Evolutionary conservation across 2,888 invertebrate genomes (phyloP), one percentile per base, ranked within the genome.

Genomic region (Drosophila nr. perissopoda): DNA sequence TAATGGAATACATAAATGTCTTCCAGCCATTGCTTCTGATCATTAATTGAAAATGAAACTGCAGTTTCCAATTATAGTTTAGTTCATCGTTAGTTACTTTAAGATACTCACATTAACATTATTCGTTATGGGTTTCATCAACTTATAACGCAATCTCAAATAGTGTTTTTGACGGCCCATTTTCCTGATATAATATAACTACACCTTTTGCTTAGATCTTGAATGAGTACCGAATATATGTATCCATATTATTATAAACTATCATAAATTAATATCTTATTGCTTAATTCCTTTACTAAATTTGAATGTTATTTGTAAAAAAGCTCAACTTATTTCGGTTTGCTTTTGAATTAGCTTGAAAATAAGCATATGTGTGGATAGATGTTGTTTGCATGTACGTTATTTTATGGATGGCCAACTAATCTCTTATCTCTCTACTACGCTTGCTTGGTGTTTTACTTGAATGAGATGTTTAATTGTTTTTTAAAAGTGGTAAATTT

Each of bases 21-120:
- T 21, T 21, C 21, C 21, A 21, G 8, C 29, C 64, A 21, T 72
- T 56, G 29, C 16, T 34, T 8, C 59, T 36, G 6, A 58, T 54
- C 54, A 68, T 42, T 2, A 72, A 38, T 21, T 45, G 27, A 11
- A 52, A 10, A 2, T 65, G 34, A 13, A 59, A 54, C 72, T 69
- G 49, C 21, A 42, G 36, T n/a, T 27, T 10, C 1, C 2, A 49
- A 3, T 18, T 38, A 6, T 25, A 13, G 8, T 13, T 57, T 27
- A 1, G 1, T 33, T 33, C 25, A 36, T 0, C 16, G 25, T 10
- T 5, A 42, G 8, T 8, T 33, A 31, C 13, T 1, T 40, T 25
- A 6, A 21, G 8, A 29, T 48, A 61, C 63, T 61, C 45, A 74
- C 74, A 16, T 27, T 10, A 1, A 63, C 7, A 29, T 60, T 53